Percentiles rank a stretch among this genome's conserved stretches.
phyloP scores from a whole-genome alignment of 2,888 invertebrate genomes.

The Agriopis leucophaearia region DNA sequence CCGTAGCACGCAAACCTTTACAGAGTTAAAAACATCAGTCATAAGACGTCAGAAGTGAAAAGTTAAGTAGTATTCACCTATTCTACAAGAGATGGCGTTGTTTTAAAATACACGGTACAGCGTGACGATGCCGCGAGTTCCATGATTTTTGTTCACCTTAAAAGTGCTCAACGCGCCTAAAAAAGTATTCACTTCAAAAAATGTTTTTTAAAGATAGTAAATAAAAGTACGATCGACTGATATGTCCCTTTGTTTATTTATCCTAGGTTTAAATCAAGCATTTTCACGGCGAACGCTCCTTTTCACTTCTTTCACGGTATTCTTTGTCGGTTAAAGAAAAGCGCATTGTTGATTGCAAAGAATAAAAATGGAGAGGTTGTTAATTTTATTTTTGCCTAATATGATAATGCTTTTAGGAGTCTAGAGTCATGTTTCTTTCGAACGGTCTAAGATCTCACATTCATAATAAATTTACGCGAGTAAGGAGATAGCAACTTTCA shows the following conservation, averaged over 20 bases:
- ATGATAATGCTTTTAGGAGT: not conserved
- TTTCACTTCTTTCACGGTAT: slow-evolving; percentile 50
- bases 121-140: too few relatives aligned
- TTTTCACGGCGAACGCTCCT: slow-evolving; percentile 51
- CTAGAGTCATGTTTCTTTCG: not conserved
- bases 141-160: too few relatives aligned
- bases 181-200: too few relatives aligned
- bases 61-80: too few relatives aligned
- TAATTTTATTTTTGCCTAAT: slow-evolving; percentile 39
- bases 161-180: too few relatives aligned
- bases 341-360: slow-evolving; percentile 45
- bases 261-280: slow-evolving; percentile 54
- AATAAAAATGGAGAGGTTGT: slow-evolving; percentile 13
- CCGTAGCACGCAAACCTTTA: too few relatives aligned
- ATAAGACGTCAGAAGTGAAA: too few relatives aligned
- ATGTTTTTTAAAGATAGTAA: not conserved
- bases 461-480: too few relatives aligned
- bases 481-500: too few relatives aligned
- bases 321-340: slow-evolving; percentile 57
- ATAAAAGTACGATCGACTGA: not conserved
- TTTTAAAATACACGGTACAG: too few relatives aligned
- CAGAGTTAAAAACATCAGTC: too few relatives aligned
- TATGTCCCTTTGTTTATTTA: slow-evolving; percentile 23
- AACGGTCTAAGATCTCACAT: not conserved
- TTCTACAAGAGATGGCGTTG: too few relatives aligned